Evolutionary conservation across 2,888 invertebrate genomes (phyloP).

Genomic region (Drosophila vallismaia): DNA sequence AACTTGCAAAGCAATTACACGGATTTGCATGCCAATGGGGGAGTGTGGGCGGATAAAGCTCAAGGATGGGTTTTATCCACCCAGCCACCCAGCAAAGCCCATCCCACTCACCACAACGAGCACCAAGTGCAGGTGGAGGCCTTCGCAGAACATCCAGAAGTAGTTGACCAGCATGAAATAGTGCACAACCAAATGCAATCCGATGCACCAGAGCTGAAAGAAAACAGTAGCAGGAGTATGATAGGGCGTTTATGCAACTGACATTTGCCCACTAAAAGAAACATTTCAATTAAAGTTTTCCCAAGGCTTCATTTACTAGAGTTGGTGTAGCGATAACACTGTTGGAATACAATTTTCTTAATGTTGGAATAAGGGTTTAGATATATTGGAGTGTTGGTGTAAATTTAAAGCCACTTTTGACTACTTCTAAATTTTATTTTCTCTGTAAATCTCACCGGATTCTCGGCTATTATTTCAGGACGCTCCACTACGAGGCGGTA

Average conservation of each 20-base stretch:
- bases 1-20: constrained; percentile 48
- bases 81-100: not conserved
- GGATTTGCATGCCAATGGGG: constrained; percentile 27
- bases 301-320: too few relatives aligned
- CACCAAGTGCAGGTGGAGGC: constrained; percentile 90
- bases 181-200: constrained; percentile 87
- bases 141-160: constrained; percentile 94
- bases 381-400: not conserved
- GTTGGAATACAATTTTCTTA: not conserved
- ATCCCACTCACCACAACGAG: constrained; percentile 87
- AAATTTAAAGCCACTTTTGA: too few relatives aligned
- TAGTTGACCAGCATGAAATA: constrained; percentile 92
- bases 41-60: not conserved
- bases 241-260: constrained; percentile 6
- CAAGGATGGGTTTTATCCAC: too few relatives aligned
- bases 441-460: constrained; percentile 85
- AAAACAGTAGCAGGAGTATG: not conserved
- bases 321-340: too few relatives aligned
- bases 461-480: constrained; percentile 85
- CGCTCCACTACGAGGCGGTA: constrained; percentile 87
- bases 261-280: not conserved
- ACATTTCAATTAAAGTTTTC: too few relatives aligned
- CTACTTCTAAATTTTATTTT: not conserved
- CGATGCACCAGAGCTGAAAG: constrained; percentile 88
- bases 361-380: not conserved